Conservation (phyloP, 2,797 vertebrate species). For the Nannoperca australis region DNA sequence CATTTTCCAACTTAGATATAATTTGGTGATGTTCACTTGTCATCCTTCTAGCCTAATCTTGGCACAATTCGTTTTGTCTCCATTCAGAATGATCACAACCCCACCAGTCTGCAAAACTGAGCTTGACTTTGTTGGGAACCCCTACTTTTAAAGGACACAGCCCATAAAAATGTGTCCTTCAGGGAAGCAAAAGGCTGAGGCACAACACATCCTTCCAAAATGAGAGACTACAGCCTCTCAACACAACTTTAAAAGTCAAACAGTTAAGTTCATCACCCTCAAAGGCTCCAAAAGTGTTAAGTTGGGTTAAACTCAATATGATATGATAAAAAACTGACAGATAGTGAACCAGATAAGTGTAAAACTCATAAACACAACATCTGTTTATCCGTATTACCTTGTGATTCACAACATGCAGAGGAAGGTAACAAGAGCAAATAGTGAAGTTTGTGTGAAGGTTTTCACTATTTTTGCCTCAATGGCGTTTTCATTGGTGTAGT, state of each 20-base stretch:
- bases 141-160: no score
- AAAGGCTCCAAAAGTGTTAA: neutral
- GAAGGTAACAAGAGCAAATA: neutral
- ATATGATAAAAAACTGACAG: neutral
- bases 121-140: no score
- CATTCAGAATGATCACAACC: no score
- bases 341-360: neutral
- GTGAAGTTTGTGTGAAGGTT: neutral
- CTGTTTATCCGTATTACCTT: no score
- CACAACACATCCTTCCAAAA: no score
- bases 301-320: neutral
- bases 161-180: no score
- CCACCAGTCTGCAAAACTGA: no score
- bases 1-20: no score
- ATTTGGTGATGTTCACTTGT: neutral
- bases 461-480: neutral
- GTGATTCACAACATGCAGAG: neutral
- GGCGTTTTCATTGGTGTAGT: neutral
- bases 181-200: no score
- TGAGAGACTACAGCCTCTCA: no score
- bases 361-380: neutral
- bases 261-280: neutral
- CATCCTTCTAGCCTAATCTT: neutral
- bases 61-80: neutral
- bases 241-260: no score